These are phyloP conservation scores for Zalophus californianus DNA, from an alignment of 2,797 vertebrate species.

Conservation along the genomic window DNA sequence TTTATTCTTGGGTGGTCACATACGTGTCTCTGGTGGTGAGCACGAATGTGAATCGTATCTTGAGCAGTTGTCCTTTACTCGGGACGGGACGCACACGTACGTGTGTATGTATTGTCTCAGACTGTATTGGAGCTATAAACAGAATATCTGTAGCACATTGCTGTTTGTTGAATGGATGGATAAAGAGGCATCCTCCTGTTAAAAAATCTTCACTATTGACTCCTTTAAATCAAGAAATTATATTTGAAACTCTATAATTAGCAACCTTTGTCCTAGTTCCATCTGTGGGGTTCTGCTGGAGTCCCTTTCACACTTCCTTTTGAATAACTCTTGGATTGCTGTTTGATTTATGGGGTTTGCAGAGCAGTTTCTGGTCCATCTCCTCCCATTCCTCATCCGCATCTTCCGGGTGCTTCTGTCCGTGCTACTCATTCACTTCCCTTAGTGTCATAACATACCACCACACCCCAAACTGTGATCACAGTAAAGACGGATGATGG, in stretches of 20 bases:
- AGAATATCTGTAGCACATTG: not conserved
- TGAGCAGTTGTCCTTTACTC: not conserved
- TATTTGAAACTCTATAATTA: rapidly evolving
- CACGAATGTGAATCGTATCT: not conserved
- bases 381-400: not conserved
- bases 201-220: not conserved
- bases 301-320: not conserved
- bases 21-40: not conserved
- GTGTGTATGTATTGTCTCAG: not conserved
- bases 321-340: not conserved
- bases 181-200: not conserved
- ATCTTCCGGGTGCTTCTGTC: not conserved
- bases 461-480: not conserved
- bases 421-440: no score
- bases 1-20: not conserved
- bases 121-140: not conserved
- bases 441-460: not conserved
- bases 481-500: not conserved
- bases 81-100: not conserved
- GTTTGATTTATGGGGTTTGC: not conserved
- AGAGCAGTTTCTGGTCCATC: not conserved
- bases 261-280: not conserved
- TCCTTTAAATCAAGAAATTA: not conserved
- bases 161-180: not conserved
- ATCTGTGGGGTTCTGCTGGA: not conserved